Evolutionary conservation across 2,888 invertebrate genomes (phyloP), one percentile per base, ranked within the genome.

Genomic region (Zaprionus lineosus): DNA sequence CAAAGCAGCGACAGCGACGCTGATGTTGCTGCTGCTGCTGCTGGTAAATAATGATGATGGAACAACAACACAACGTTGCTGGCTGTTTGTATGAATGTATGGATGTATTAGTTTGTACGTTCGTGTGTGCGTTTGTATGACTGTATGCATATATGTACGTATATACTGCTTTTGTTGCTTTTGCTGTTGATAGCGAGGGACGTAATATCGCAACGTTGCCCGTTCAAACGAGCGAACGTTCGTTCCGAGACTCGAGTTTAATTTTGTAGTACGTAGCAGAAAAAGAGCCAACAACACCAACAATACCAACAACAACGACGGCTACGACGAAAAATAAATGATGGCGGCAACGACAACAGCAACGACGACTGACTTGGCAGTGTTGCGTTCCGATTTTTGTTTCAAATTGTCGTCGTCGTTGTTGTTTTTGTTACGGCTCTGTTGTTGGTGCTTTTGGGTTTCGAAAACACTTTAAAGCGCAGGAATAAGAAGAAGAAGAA

Each of bases 11-110:
- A 67, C 56, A 60, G 57, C 56, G 36, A 52, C 55, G 55, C 26
- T 48, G 53, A 51, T 61, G 57, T 58, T 53, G 70, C 78, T 72
- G 84, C 83, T 84, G 63, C 63, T 57, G 70, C 78, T 73, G 84
- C 85, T 79, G 85, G 79, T 81, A 81, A 81, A 81, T 81, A 81
- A 81, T 85, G 79, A 85, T 81, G 79, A 83, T 81, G 85, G 83
- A 81, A 79, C 83, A 79, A 73, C 75, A 74, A 71, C 65, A 61
- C 57, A 61, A 46, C 61, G 57, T 47, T 58, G 56, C 47, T 43
- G 57, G 21, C 33, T 57, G 33, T 39, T 46, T 36, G 50, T 50
- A 43, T 28, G 16, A 40, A 9, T 51, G 14, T 40, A 14, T 50
- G 15, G 46, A 34, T 50, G 24, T 40, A 16, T 40, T 24, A 40